Conservation (phyloP, 1,140 invertebrate species). For the Wiebesia pumilae region DNA sequence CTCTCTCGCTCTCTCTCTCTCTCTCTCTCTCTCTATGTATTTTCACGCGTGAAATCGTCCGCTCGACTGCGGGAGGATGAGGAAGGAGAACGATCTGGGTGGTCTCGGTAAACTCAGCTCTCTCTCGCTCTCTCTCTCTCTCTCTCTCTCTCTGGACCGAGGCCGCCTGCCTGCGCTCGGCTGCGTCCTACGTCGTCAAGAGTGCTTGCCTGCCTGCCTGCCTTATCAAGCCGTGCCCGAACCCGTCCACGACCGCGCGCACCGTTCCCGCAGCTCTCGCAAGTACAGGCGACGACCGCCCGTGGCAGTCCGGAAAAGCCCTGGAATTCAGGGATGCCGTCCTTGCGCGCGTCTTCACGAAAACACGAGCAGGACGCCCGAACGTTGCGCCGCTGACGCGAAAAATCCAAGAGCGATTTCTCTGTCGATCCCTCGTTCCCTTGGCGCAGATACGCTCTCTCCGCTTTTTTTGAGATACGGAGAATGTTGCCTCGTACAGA, state of each 20-base stretch:
- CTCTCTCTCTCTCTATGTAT: conserved; percentile 54
- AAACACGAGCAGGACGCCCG: neutral
- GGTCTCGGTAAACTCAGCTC: conserved; percentile 57
- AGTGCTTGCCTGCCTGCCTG: neutral
- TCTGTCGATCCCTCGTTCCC: neutral
- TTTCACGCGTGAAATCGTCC: conserved; percentile 66
- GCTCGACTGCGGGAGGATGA: conserved; percentile 52
- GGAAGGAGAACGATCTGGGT: conserved; percentile 62
- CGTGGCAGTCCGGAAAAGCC: conserved; percentile 24
- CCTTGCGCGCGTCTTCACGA: neutral
- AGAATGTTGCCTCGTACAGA: neutral
- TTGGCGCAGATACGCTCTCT: neutral
- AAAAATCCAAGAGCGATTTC: neutral
- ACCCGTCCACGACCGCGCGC: neutral
- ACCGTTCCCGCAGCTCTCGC: too few relatives aligned
- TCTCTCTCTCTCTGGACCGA: neutral
- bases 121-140: conserved; percentile 44
- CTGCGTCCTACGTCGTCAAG: neutral
- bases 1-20: neutral
- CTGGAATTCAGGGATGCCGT: neutral
- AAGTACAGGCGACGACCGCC: neutral
- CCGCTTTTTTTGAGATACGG: neutral
- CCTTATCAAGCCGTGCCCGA: neutral
- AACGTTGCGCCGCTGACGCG: neutral
- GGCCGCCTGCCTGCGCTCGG: neutral